Evolutionary conservation across 2,113 vertebrate genomes (phyloP), one percentile per base, ranked within the genome.

Genomic region (Chaetodon auriga): DNA sequence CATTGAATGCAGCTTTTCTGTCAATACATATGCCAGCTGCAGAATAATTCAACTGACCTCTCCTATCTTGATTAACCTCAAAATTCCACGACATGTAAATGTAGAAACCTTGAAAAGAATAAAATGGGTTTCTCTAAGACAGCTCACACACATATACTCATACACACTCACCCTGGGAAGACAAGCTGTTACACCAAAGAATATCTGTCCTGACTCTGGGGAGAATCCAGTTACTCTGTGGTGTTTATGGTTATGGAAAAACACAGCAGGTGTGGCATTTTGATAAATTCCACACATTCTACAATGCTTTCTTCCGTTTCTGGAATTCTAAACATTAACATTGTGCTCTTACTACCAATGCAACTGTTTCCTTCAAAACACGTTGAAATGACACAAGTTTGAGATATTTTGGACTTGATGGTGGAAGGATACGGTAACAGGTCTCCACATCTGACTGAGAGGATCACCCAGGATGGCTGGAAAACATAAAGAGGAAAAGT

Each of bases 191-290:
- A 99, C 94, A 66, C 98, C 98, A 92, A 97, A 99, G 91, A 99
- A 99, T 45, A 97, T 93, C 93, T 99, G 97, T 60, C 97, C 97
- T 0, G 98, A 97, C 81, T 99, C 98, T 72, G 98, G 98, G 75
- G 98, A 99, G 90, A 99, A 99, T 14, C 98, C 98, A 71, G 96
- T 97, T 4, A 98, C 98, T 75, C 98, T 99, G 95, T 71, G 70
- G 82, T 36, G 65, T 21, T 25, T 6, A 5, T 25, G 43, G 95
- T 99, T 94, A 99, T 92, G 96, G 95, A 84, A 23, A 77, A 49
- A 68, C 3, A 66, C 16, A 30, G 7, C 2, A 30, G 45, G 1
- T 30, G 23, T 4, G 14, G 2, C 4, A 38, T 49, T 66, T 30
- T 41, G 2, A 70, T 36, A 1, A 55, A 60, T 21, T 62, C 2